Evolutionary conservation across 1,140 invertebrate species (phyloP).

Genomic region (Aphelinus certus): DNA sequence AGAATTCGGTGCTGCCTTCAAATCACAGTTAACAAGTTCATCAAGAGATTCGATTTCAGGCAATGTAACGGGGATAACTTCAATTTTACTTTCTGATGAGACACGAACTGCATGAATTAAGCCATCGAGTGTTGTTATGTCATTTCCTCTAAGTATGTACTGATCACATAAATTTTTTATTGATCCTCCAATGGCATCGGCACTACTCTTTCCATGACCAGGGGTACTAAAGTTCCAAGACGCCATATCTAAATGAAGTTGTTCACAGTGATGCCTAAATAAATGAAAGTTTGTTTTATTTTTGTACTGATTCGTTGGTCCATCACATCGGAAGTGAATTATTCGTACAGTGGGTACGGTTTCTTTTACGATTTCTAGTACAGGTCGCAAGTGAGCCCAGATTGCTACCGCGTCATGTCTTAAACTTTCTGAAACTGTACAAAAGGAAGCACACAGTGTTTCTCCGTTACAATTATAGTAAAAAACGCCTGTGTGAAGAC

Average conservation of each 20-base stretch:
- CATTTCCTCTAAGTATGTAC: slow-evolving; percentile 22
- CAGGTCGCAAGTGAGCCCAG: slow-evolving; percentile 55
- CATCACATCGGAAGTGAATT: slow-evolving; percentile 33
- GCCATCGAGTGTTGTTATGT: slow-evolving; percentile 33
- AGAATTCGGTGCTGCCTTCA: slow-evolving; percentile 34
- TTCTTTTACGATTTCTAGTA: no score
- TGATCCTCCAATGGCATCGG: slow-evolving; percentile 35
- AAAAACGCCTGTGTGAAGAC: slow-evolving; percentile 55
- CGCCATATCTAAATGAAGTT: slow-evolving; percentile 25
- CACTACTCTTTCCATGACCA: slow-evolving; percentile 37
- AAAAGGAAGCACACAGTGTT: slow-evolving; percentile 49
- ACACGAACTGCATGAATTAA: slow-evolving; percentile 28
- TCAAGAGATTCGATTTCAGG: slow-evolving; percentile 31
- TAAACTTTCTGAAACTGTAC: slow-evolving; percentile 54
- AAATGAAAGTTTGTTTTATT: slow-evolving; percentile 35
- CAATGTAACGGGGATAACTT: slow-evolving; percentile 32
- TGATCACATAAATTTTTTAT: slow-evolving; percentile 31
- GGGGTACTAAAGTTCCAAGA: slow-evolving; percentile 38
- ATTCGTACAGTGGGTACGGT: no score
- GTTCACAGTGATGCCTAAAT: slow-evolving; percentile 24
- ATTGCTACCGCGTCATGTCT: slow-evolving; percentile 53
- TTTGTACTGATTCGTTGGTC: slow-evolving; percentile 39
- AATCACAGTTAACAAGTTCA: slow-evolving; percentile 18
- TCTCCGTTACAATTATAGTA: slow-evolving; percentile 37
- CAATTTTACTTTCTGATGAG: slow-evolving; percentile 32